A percentile compares a stretch with the other conserved stretches of the same genome.
phyloP scores from a whole-genome alignment of 2,113 vertebrate species.

The Paradisaea rubra region DNA sequence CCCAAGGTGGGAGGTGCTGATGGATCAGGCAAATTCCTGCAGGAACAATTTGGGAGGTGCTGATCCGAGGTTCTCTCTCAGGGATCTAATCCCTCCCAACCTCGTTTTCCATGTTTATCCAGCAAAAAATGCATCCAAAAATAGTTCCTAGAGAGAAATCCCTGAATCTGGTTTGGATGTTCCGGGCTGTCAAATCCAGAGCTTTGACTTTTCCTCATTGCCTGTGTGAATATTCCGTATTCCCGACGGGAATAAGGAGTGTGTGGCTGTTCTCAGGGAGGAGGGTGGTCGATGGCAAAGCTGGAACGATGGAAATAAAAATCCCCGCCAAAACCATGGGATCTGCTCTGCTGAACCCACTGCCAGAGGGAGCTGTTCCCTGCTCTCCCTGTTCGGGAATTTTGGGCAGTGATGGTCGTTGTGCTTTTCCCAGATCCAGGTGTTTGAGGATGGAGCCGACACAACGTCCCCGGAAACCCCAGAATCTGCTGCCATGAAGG shows the following conservation, averaged over 20 bases:
- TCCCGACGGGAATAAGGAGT: accelerated
- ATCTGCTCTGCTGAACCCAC: background rate
- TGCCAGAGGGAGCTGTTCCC: background rate
- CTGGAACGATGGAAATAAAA: background rate
- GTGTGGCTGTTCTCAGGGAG: background rate
- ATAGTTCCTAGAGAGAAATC: background rate
- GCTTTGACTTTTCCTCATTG: background rate
- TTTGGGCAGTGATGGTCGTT: background rate
- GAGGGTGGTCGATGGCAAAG: background rate
- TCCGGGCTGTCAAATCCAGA: background rate
- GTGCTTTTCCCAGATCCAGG: constrained; percentile 80
- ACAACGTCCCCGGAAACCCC: constrained; percentile 94
- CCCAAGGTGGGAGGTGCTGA: background rate
- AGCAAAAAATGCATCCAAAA: background rate
- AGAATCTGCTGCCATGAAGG: constrained; percentile 78
- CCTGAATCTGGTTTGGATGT: accelerated
- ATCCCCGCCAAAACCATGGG: too few relatives aligned
- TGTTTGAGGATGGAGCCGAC: constrained; percentile 91
- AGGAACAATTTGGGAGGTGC: background rate
- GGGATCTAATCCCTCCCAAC: background rate
- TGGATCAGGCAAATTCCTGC: background rate
- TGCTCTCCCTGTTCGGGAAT: background rate
- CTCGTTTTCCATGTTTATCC: background rate
- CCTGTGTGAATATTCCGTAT: background rate
- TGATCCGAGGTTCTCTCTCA: background rate